Evolutionary conservation across 2,888 invertebrate species (phyloP), one percentile per base, ranked within the genome.

Genomic region (Eurytoma californica): DNA sequence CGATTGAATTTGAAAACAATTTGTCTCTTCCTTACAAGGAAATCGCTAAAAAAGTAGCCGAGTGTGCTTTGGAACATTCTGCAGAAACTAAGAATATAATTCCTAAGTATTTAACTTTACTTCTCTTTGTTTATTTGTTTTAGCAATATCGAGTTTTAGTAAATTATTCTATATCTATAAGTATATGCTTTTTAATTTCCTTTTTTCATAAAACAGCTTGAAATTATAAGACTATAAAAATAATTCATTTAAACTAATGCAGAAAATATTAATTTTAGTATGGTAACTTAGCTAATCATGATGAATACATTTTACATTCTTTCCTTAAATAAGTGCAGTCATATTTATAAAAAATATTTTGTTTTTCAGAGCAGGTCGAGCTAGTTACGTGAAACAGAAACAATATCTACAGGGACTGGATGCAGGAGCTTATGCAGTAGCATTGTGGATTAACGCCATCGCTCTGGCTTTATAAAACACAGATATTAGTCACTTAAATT

Each of bases 391-490:
- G 2, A 92, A 92, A 69, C 91, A 90, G 85, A 90, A 85, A 0
- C 90, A 92, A 85, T 89, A 90, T 80, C 86, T 91, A 2, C 86
- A 85, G 47, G 92, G 92, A 79, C 93, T 94, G 14, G 95, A 95
- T 89, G 94, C 95, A 1, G 95, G 95, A 82, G 95, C 95, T 1
- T 92, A 92, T 82, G 95, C 92, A 0, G 93, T 92, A 0, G 92
- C 93, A 0, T 87, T 93, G 2, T 94, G 94, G 94, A 88, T 95
- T 66, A 88, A 88, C 24, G 93, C 94, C 0, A 88, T 94, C 58
- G 83, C 82, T 16, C 66, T 85, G 61, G 82, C 83, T 18, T 80
- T 87, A 65, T 74, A 66, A 28, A 72, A 75, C 63, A 16, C 4
- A 58, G 58, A 24, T 13, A 60, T 70, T 55, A 57, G 70, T 20